Base-by-base conservation (phyloP, 2,888 invertebrate species). In the Macropis europaea region DNA sequence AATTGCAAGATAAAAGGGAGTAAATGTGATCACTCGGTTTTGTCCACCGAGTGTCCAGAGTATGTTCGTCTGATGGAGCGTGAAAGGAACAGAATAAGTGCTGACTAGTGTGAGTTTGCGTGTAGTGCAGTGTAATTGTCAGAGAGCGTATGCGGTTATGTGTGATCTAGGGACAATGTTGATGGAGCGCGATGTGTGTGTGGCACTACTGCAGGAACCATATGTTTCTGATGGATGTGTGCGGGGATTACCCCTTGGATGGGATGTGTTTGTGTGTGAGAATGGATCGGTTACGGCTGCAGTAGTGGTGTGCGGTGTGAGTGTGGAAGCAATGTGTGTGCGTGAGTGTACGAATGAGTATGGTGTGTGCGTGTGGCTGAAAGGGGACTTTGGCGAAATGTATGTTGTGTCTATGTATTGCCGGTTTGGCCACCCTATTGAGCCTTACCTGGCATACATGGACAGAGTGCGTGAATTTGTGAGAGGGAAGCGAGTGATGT, bases 371-470 rank as follows among this genome's bases (percentile, higher is more conserved):
- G 73, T 77, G 0, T 75, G 74, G 73, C 0, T 77, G n/a, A 71
- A 74, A 2, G 73, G 69, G 0, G 42, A 13, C 1, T 57, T 57
- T 13, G 73, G 75, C 0, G 75, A 62, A 1, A 2, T 71, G 28
- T 76, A 57, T 32, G 57, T 79, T 0, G 66, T 60, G 1, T 72
- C 77, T 0, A 24, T 82, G 1, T 81, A 81, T 13, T 81, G 73
- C 2, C 19, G 38, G 50, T 68, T 34, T 36, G 62, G 63, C 0
- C 2, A 0, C 1, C 32, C 17, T 13, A 42, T 52, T 1, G 17
- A 40, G 19, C 11, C 40, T 6, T 40, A 40, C 17, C 40, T 40
- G 40, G 40, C 19, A 17, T 40, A 19, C 40, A 40, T 17, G 19
- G 19, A n/a, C 36, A 15, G 36, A 15, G n/a, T 15, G 36, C n/a